A percentile compares a stretch with the other conserved stretches of the same genome.
Conservation (phyloP, 2,888 invertebrate species). For the Patella caerulea region DNA sequence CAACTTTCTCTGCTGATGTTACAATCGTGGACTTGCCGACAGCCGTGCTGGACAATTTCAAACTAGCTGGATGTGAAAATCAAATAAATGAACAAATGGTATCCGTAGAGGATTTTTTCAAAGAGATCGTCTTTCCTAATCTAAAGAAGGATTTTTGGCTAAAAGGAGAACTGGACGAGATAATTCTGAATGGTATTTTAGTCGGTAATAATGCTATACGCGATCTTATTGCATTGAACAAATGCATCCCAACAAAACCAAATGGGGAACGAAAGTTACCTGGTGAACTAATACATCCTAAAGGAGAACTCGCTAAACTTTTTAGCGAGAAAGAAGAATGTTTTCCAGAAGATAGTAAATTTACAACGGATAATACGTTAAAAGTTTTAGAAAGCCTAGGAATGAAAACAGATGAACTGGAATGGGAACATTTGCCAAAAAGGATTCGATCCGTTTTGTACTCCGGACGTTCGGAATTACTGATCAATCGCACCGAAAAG, state of each 20-base stretch:
- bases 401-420: conserved; percentile 42
- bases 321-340: conserved; percentile 41
- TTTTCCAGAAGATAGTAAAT: conserved; percentile 39
- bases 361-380: conserved; percentile 18
- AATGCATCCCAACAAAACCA: conserved; percentile 49
- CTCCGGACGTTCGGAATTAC: no score
- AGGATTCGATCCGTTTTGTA: conserved; percentile 18
- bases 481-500: no score
- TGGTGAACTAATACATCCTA: conserved; percentile 46
- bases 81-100: conserved; percentile 34
- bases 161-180: conserved; percentile 33
- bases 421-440: conserved; percentile 38
- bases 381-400: conserved; percentile 36
- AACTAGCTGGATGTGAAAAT: conserved; percentile 13
- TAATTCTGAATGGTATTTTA: conserved; percentile 43
- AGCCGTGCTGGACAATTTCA: conserved; percentile 20
- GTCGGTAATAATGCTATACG: conserved; percentile 22
- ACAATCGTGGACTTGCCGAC: conserved; percentile 25
- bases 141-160: conserved; percentile 29
- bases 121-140: conserved; percentile 43
- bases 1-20: neutral
- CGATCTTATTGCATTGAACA: conserved; percentile 20
- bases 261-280: conserved; percentile 40
- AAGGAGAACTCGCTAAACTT: conserved; percentile 38
- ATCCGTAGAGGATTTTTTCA: conserved; percentile 38